phyloP scores from a whole-genome alignment of 2,113 vertebrate species.

The Spheniscus mendiculus region DNA sequence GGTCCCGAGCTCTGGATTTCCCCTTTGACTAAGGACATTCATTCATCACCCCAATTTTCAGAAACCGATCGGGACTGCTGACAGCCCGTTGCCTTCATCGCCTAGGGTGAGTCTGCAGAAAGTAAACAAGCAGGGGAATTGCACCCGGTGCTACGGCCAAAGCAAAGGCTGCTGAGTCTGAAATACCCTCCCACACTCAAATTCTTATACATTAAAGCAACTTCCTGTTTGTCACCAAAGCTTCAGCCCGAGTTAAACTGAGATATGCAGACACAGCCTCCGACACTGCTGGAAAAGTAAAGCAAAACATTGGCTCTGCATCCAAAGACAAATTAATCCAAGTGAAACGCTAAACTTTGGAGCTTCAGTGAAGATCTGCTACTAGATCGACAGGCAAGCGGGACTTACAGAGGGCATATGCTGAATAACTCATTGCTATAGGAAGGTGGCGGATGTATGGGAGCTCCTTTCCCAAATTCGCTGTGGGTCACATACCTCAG shows the following conservation, averaged over 20 bases:
- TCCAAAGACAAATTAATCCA: not conserved
- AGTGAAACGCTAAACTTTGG: not conserved
- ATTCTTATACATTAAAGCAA: not conserved
- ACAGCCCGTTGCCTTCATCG: rapidly evolving
- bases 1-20: not conserved
- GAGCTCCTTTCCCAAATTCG: not conserved
- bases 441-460: not conserved
- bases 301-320: not conserved
- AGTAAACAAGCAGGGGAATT: not conserved
- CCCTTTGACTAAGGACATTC: not conserved
- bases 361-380: not conserved
- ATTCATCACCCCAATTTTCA: not conserved
- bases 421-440: not conserved
- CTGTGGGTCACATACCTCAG: not conserved
- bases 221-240: not conserved
- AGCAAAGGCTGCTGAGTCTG: not conserved
- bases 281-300: not conserved
- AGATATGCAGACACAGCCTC: not conserved
- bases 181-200: constrained; percentile 18
- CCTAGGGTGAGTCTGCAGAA: not conserved
- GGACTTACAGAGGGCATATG: not conserved
- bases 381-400: not conserved
- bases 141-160: not conserved
- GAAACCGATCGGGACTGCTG: not conserved
- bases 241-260: not conserved